Conservation (phyloP, 2,888 invertebrate species). For the Cyclophora punctaria region DNA sequence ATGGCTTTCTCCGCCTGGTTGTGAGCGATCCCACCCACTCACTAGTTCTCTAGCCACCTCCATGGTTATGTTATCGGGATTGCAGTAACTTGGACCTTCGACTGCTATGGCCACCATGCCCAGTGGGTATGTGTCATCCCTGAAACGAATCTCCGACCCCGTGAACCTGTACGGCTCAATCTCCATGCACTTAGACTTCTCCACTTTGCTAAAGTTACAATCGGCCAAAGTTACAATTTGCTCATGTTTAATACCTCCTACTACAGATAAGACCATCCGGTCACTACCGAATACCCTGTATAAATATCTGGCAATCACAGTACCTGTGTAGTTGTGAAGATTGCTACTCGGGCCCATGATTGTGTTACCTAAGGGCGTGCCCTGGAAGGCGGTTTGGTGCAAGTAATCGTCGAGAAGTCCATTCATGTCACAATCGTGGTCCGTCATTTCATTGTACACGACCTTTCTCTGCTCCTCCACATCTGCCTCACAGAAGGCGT, state of each 20-base stretch:
- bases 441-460: conserved; percentile 41
- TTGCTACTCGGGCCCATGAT: conserved; percentile 81
- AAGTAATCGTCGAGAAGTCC: conserved; percentile 59
- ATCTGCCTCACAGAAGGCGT: background rate
- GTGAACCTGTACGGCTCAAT: conserved; percentile 31
- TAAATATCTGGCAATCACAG: conserved; percentile 30
- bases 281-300: conserved; percentile 48
- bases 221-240: conserved; percentile 76
- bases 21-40: conserved; percentile 54
- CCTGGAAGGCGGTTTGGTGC: conserved; percentile 65
- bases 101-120: conserved; percentile 60
- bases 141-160: conserved; percentile 28
- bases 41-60: conserved; percentile 45
- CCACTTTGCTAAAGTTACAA: conserved; percentile 63
- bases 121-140: conserved; percentile 56
- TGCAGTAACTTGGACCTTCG: conserved; percentile 54
- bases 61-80: conserved; percentile 43
- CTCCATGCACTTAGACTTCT: conserved; percentile 12
- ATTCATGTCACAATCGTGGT: conserved; percentile 47
- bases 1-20: conserved; percentile 37
- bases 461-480: background rate
- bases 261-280: conserved; percentile 81
- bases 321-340: conserved; percentile 64
- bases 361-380: conserved; percentile 50
- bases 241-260: conserved; percentile 80